Base-by-base conservation (phyloP, 2,797 vertebrate genomes). In the Parambassis ranga region DNA sequence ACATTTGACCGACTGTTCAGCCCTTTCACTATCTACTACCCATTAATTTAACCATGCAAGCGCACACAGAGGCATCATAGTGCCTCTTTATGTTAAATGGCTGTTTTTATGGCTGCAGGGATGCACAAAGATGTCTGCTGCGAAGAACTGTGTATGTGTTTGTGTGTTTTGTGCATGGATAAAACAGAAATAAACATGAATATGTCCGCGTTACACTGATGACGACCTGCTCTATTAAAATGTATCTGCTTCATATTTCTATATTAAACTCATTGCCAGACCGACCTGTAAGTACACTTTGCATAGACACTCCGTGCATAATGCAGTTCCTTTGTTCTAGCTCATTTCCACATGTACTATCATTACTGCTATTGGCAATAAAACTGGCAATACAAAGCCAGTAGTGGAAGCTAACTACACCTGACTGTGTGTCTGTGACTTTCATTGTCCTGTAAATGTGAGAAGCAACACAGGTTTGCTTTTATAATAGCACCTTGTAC, bases 1-100 rank as follows among this genome's bases (percentile, higher is more conserved):
- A 85, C 82, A 87, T 89, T 86, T 84, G 74, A 75, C 56, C 81
- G 83, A 79, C 77, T 86, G 87, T 88, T 76, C 70, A 75, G 73
- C 74, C 76, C 74, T 80, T 87, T 83, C 85, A 89, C 82, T 57
- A 63, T 87, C 84, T 59, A 77, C 77, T 62, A 67, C 52, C 79
- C 82, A 75, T 85, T 86, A 84, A 86, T 88, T 86, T 82, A 72
- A 66, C 71, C 70, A 28, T 27, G 70, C 77, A 76, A 65, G 46
- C 66, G 32, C 75, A 70, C 74, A 83, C 68, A 88, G 75, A 84
- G 76, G 52, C 71, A 37, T 78, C 67, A 87, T 64, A 85, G 82
- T 71, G 67, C 41, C 79, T 68, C 83, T 90, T 85, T 80, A 82
- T 89, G 79, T 82, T 75, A 72, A 87, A 88, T 69, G 62, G 68